phyloP scores from a whole-genome alignment of 1,140 invertebrate species.

The Drosophila sulfurigaster region DNA sequence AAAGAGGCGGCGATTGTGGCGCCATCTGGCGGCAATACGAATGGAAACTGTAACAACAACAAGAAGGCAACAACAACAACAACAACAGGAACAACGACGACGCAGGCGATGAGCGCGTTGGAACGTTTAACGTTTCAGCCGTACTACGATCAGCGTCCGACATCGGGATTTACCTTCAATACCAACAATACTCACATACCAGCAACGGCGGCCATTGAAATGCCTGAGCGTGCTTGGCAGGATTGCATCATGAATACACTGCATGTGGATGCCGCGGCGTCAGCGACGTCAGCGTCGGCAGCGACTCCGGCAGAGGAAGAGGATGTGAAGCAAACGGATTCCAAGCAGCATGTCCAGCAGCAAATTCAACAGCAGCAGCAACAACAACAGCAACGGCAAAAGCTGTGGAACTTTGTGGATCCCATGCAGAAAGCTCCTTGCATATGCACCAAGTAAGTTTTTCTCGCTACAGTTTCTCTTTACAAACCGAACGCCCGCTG shows the following conservation, averaged over 20 bases:
- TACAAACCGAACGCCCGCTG: not conserved
- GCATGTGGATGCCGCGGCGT: slow-evolving; percentile 62
- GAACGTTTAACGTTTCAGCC: slow-evolving; percentile 77
- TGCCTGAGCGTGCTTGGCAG: slow-evolving; percentile 92
- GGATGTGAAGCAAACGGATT: slow-evolving; percentile 61
- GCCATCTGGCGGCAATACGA: not conserved
- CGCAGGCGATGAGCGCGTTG: slow-evolving; percentile 68
- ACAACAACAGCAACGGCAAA: slow-evolving; percentile 64
- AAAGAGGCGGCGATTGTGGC: not conserved
- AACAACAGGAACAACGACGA: slow-evolving; percentile 12
- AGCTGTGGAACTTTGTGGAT: slow-evolving; percentile 93
- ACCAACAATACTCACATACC: slow-evolving; percentile 83
- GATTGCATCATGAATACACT: slow-evolving; percentile 87
- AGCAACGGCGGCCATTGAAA: slow-evolving; percentile 86
- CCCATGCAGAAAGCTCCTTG: slow-evolving; percentile 92
- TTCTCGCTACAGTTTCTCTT: slow-evolving; percentile 11
- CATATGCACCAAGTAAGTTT: slow-evolving; percentile 91
- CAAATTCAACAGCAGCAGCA: slow-evolving; percentile 70
- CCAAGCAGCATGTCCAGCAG: slow-evolving; percentile 69
- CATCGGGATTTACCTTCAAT: slow-evolving; percentile 84
- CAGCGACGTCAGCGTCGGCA: slow-evolving; percentile 32
- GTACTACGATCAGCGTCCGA: slow-evolving; percentile 78
- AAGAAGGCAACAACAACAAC: not conserved
- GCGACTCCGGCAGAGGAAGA: slow-evolving; percentile 42
- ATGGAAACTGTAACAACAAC: not conserved